These are phyloP conservation scores for Bombylius discolor DNA, from an alignment of 2,888 invertebrate genomes.

Conservation along the genomic window DNA sequence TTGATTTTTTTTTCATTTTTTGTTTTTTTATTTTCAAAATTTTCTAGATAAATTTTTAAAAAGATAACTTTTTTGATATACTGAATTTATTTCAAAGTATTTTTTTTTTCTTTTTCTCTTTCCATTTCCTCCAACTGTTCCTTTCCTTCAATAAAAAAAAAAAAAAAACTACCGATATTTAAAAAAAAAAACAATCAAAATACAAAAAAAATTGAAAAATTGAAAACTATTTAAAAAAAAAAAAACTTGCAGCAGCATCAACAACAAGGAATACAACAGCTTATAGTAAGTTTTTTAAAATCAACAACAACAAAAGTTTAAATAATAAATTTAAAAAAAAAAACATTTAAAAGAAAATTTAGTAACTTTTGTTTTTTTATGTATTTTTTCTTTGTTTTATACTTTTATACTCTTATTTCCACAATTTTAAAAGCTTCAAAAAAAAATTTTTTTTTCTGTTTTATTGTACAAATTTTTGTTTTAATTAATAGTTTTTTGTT, in stretches of 20 bases:
- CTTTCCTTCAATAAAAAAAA: constrained; percentile 2
- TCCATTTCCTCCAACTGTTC: background rate
- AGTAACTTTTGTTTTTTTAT: background rate
- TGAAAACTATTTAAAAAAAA: constrained; percentile 6
- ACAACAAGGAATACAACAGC: constrained; percentile 82
- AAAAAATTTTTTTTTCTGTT: too few relatives aligned
- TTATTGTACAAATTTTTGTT: too few relatives aligned
- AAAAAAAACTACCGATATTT: background rate
- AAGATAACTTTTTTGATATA: too few relatives aligned
- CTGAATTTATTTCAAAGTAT: too few relatives aligned
- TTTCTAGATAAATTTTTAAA: too few relatives aligned
- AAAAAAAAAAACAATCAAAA: constrained; percentile 6
- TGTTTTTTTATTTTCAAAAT: too few relatives aligned
- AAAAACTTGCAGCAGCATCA: constrained; percentile 66
- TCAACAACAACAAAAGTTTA: background rate
- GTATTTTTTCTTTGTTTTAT: background rate
- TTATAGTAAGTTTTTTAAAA: constrained; percentile 60
- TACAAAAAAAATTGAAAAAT: too few relatives aligned
- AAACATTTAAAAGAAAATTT: background rate
- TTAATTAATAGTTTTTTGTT: too few relatives aligned
- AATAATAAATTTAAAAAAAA: background rate
- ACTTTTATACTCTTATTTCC: too few relatives aligned
- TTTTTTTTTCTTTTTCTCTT: background rate
- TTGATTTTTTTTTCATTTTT: too few relatives aligned
- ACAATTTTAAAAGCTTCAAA: too few relatives aligned